These are phyloP conservation scores for Drosophila melanosoma DNA, from an alignment of 2,888 invertebrate genomes.

Conservation along the genomic window DNA sequence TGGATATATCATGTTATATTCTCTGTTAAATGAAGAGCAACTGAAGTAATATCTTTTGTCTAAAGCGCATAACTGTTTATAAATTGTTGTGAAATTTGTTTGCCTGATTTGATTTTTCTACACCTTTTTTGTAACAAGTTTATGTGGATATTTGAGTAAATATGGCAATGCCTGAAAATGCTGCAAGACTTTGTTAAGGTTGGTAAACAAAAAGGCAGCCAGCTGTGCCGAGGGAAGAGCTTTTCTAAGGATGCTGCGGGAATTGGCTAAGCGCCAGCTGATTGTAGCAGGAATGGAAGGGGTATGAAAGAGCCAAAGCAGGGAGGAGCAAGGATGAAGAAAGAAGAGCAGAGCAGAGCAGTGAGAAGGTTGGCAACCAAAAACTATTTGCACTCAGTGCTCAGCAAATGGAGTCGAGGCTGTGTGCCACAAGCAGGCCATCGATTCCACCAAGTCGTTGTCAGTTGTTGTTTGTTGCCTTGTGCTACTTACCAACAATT, in stretches of 20 bases:
- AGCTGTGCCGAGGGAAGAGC: conserved; percentile 31
- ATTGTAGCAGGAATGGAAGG: conserved; percentile 43
- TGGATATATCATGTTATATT: not conserved
- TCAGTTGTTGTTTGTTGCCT: conserved; percentile 54
- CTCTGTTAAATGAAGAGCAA: conserved; percentile 1
- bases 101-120: conserved; percentile 21
- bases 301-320: not conserved
- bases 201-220: conserved; percentile 66
- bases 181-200: conserved; percentile 52
- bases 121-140: conserved; percentile 37
- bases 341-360: no score
- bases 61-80: not conserved
- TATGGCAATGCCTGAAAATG: conserved; percentile 37
- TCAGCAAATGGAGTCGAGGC: conserved; percentile 58
- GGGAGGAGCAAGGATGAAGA: not conserved
- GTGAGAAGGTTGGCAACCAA: conserved; percentile 40
- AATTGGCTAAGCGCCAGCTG: conserved; percentile 68
- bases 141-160: conserved; percentile 54
- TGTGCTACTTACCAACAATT: conserved; percentile 68
- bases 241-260: conserved; percentile 35
- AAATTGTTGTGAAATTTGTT: conserved; percentile 28
- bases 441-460: conserved; percentile 50
- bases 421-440: conserved; percentile 52
- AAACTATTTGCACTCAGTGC: conserved; percentile 74
- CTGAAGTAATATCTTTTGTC: not conserved